Conservation (phyloP, 2,888 invertebrate species). For the Galeruca laticollis region DNA sequence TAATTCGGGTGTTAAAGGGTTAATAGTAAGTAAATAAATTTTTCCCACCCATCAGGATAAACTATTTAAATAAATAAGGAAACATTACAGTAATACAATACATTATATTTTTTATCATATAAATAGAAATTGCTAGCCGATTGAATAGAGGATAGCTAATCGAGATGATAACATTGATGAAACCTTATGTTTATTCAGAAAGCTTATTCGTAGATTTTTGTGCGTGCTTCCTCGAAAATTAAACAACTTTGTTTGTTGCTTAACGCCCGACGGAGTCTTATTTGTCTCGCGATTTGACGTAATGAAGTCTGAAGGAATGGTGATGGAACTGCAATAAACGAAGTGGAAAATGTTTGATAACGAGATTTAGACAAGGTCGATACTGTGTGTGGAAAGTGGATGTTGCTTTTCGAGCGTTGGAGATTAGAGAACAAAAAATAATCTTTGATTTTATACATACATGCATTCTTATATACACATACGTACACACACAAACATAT, state of each 20-base stretch:
- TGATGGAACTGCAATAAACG: slow-evolving; percentile 39
- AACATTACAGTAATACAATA: no score
- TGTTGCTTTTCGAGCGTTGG: slow-evolving; percentile 3
- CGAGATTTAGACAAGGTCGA: slow-evolving; percentile 37
- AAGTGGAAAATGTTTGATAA: slow-evolving; percentile 41
- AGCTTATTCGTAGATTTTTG: slow-evolving; percentile 8
- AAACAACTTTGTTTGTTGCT: slow-evolving; percentile 33
- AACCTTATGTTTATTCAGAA: slow-evolving; percentile 36
- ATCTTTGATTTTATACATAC: no score
- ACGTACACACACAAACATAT: no score
- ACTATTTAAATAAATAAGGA: no score
- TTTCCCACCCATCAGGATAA: no score
- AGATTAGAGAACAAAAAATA: no score
- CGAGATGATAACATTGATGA: slow-evolving; percentile 8
- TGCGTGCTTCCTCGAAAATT: slow-evolving; percentile 25
- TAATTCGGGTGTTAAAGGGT: no score
- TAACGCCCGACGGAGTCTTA: slow-evolving; percentile 28
- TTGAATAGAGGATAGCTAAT: not conserved
- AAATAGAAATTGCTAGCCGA: not conserved
- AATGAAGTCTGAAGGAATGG: slow-evolving; percentile 37
- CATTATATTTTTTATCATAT: no score
- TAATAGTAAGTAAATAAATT: no score
- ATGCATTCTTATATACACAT: no score
- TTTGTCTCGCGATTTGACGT: slow-evolving; percentile 40
- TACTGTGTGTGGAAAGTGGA: slow-evolving; percentile 17